Evolutionary conservation across 2,888 invertebrate genomes (phyloP).

Genomic region (Dioctria rufipes): DNA sequence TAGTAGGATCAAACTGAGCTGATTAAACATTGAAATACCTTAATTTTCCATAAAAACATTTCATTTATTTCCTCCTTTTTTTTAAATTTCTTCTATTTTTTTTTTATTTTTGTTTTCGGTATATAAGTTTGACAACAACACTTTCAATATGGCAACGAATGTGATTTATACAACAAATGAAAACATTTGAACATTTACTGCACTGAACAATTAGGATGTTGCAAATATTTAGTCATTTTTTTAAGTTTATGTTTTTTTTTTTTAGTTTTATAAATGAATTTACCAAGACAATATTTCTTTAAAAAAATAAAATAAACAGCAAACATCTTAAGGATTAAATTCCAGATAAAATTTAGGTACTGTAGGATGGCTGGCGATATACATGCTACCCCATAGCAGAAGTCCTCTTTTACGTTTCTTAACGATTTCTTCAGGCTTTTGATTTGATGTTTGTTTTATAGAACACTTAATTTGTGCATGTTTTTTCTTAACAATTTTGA

Average conservation of each 20-base stretch:
- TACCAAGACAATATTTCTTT: not conserved
- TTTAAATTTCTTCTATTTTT: constrained; percentile 34
- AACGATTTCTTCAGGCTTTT: not conserved
- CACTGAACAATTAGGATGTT: constrained; percentile 30
- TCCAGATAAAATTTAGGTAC: not conserved
- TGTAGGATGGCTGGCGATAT: not conserved
- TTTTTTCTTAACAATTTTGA: not conserved
- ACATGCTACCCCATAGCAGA: not conserved
- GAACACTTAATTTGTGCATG: constrained; percentile 28
- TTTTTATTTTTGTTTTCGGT: constrained; percentile 29
- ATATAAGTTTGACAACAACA: constrained; percentile 49
- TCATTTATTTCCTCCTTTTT: constrained; percentile 33
- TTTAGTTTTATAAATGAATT: not conserved
- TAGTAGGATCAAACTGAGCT: not conserved
- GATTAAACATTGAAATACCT: too few relatives aligned
- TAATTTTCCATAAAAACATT: constrained; percentile 45
- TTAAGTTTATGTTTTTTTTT: not conserved
- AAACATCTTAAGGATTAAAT: not conserved
- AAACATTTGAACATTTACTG: constrained; percentile 35
- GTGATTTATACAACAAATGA: constrained; percentile 41
- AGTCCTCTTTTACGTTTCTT: not conserved
- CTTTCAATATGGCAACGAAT: constrained; percentile 45
- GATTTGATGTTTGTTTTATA: not conserved
- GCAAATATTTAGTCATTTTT: constrained; percentile 1
- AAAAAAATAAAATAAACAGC: too few relatives aligned